Percentiles rank a stretch among this genome's conserved stretches.
Conservation (phyloP, 2,888 invertebrate genomes). For the Lampropteryx suffumata region DNA sequence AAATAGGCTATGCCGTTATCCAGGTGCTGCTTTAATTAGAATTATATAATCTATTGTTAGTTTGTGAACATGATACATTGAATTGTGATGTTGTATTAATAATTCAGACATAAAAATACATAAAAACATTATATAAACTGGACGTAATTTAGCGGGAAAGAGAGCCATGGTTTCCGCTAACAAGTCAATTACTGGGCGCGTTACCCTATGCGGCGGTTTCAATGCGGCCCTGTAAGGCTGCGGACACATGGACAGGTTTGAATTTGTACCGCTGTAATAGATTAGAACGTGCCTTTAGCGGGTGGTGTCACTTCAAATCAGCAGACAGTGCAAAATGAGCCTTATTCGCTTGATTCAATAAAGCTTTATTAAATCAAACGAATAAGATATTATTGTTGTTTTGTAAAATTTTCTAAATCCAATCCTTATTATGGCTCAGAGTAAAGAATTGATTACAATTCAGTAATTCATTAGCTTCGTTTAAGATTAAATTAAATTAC, state of each 20-base stretch:
- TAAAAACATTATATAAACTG: constrained; percentile 15
- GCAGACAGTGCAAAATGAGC: background rate
- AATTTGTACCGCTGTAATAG: constrained; percentile 45
- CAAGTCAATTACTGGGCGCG: constrained; percentile 62
- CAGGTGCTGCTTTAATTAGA: no score
- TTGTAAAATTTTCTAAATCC: no score
- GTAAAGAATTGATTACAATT: no score
- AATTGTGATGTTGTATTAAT: no score
- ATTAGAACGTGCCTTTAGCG: constrained; percentile 31
- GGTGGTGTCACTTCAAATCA: background rate
- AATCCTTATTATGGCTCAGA: no score
- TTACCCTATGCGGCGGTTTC: constrained; percentile 47
- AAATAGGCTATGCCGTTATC: no score
- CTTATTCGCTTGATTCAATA: background rate
- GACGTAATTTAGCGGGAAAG: constrained; percentile 5
- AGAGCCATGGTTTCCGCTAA: constrained; percentile 40
- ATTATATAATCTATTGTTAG: no score
- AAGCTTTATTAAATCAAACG: background rate
- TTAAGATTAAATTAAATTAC: no score
- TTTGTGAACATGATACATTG: no score
- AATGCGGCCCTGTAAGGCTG: constrained; percentile 42
- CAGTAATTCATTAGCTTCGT: no score
- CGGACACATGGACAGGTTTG: constrained; percentile 32
- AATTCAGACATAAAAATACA: constrained; percentile 13
- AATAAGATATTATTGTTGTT: no score